These are phyloP conservation scores for Condylura cristata DNA, from an alignment of 2,113 vertebrate species.

Conservation along the genomic window DNA sequence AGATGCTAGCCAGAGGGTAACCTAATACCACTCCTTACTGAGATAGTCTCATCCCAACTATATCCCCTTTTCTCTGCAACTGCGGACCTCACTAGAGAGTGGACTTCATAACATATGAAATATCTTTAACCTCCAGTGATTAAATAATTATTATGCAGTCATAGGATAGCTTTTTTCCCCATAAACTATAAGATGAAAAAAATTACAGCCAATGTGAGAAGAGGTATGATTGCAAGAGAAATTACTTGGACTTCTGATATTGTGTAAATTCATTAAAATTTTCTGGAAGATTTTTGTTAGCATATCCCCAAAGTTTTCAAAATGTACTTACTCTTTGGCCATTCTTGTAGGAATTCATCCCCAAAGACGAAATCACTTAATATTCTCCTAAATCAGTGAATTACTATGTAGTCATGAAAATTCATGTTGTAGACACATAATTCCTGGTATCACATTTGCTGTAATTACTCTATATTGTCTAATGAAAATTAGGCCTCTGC, in stretches of 20 bases:
- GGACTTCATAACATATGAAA: no score
- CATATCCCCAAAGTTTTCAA: not conserved
- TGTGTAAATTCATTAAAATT: not conserved
- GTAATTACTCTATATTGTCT: not conserved
- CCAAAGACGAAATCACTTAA: not conserved
- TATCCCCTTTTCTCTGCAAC: not conserved
- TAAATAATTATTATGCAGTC: not conserved
- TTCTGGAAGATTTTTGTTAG: not conserved
- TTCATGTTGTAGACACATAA: not conserved
- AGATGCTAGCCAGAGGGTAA: not conserved
- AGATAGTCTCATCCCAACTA: not conserved
- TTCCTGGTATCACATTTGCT: not conserved
- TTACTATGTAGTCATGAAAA: not conserved
- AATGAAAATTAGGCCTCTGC: not conserved
- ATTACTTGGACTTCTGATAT: not conserved
- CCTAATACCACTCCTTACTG: not conserved
- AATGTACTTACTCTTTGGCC: not conserved
- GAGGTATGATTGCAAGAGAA: not conserved
- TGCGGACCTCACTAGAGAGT: not conserved
- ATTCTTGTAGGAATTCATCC: not conserved
- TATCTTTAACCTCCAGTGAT: not conserved
- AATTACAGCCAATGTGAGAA: not conserved
- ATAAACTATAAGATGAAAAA: not conserved
- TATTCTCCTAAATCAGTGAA: not conserved
- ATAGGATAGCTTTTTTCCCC: slow-evolving; percentile 10